Base-by-base conservation (phyloP, 2,888 invertebrate genomes). In the Thecophora atra region DNA sequence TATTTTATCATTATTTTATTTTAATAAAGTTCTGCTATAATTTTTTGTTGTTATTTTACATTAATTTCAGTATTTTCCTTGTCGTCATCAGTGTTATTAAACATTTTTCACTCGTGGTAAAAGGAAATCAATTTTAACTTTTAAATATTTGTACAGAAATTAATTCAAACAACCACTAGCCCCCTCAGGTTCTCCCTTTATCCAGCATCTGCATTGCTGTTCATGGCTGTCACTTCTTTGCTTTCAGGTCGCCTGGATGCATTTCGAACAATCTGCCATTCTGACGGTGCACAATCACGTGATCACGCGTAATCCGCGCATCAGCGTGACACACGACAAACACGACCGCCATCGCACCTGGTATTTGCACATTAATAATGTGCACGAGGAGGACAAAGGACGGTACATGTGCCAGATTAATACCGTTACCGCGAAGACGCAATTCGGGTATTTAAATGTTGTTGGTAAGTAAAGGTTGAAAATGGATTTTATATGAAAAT, bases 351-450 rank as follows among this genome's bases (percentile, higher is more conserved):
- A 87, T 78, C 91, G 94, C 82, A 96, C 95, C 77, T 96, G 96
- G 95, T 95, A 92, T 88, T 90, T 97, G 81, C 96, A 96, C 88
- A 96, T 97, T 87, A 93, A 91, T 79, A 94, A 96, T 86, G 96
- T 96, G 67, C 93, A 96, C 79, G 94, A 96, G 85, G 95, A 94
- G 84, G 97, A 97, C 88, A 93, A 93, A 80, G 96, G 97, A 68
- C 90, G 94, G 74, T 97, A 96, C 88, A 96, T 96, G 95, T 96
- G 95, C 87, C 96, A 95, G 89, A 96, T 95, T 85, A 96, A 95
- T 88, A 96, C 95, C 1, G 95, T 94, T 79, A 93, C 94, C 13
- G 96, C 96, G 72, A 97, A 96, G 88, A 96, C 95, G 60, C 96
- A 96, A 86, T 94, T 94, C 80, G 97, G 96, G 78, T 96, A 94